phyloP scores from a whole-genome alignment of 92 coral and sea anemone species.

The Bergia puertoricense region DNA sequence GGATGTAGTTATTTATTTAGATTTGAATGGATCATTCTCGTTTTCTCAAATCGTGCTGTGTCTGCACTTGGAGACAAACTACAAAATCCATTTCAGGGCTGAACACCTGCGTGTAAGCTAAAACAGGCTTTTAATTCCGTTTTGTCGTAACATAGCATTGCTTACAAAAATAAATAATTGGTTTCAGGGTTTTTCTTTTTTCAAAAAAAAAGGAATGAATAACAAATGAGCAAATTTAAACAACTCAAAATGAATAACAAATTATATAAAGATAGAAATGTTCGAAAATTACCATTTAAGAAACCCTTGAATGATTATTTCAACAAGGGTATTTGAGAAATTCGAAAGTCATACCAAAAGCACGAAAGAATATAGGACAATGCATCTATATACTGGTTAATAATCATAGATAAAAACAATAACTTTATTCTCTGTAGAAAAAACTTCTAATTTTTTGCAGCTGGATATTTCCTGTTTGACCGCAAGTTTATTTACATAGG shows the following conservation, averaged over 20 bases:
- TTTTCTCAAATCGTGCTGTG: constrained; percentile 9
- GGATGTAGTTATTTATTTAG: background rate
- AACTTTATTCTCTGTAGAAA: background rate
- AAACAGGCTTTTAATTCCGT: background rate
- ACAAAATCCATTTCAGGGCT: background rate
- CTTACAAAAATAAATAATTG: background rate
- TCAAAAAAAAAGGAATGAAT: background rate
- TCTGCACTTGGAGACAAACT: background rate
- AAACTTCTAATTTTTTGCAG: background rate
- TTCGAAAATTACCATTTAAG: background rate
- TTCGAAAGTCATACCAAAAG: background rate
- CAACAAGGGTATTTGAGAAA: background rate
- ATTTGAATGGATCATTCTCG: background rate
- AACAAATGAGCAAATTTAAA: background rate
- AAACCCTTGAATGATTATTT: background rate
- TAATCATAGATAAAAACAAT: no score
- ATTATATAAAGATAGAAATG: background rate
- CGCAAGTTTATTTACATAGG: background rate
- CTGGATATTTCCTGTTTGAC: background rate
- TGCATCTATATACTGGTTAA: background rate
- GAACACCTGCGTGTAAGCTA: constrained; percentile 14
- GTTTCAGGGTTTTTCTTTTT: background rate
- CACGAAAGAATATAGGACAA: background rate
- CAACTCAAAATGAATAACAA: background rate
- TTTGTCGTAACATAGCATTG: background rate